Evolutionary conservation across 2,113 vertebrate genomes (phyloP).

Genomic region (Burhinus bistriatus): DNA sequence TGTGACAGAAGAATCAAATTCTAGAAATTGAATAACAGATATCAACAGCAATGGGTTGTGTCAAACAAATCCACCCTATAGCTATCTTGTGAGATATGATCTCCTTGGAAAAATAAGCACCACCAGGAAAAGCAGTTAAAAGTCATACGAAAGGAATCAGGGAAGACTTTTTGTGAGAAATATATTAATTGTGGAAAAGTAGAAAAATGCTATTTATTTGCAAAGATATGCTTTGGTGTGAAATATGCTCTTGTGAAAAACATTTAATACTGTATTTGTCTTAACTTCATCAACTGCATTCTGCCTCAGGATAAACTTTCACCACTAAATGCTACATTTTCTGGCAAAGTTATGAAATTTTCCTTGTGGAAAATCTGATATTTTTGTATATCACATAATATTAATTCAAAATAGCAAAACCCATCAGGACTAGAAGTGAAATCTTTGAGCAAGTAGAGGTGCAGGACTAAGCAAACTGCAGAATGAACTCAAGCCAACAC

Average conservation of each 20-base stretch:
- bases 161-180: neutral
- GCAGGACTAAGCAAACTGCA: neutral
- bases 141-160: neutral
- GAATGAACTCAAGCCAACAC: neutral
- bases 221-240: neutral
- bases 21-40: neutral
- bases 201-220: neutral
- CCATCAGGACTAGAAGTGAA: neutral
- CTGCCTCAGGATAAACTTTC: neutral
- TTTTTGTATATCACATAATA: neutral
- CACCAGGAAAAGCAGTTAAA: neutral
- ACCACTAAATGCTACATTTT: neutral
- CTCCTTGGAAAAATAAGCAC: neutral
- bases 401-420: neutral
- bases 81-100: neutral
- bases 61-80: neutral
- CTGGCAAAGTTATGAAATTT: neutral
- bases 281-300: neutral
- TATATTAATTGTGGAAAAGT: neutral
- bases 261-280: neutral
- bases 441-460: neutral
- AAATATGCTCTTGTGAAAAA: neutral
- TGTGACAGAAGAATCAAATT: neutral
- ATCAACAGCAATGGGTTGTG: neutral
- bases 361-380: neutral